phyloP scores from a whole-genome alignment of 2,888 invertebrate species.

The Kryphioiulus occultus region DNA sequence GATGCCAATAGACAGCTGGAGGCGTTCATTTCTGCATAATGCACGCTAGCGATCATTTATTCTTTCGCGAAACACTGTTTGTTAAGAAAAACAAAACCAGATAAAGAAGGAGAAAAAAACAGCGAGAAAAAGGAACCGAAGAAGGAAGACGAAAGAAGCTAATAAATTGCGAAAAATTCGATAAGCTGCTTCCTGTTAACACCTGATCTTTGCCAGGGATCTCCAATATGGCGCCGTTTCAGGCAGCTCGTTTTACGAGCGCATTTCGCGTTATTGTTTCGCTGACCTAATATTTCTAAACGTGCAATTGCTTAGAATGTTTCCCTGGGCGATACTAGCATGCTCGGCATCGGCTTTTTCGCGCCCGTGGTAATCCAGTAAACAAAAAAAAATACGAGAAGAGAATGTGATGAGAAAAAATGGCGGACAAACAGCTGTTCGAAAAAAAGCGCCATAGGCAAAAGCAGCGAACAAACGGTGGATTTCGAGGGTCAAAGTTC shows the following conservation, averaged over 20 bases:
- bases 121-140: background rate
- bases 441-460: too few relatives aligned
- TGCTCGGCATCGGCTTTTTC: background rate
- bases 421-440: too few relatives aligned
- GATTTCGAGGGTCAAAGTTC: too few relatives aligned
- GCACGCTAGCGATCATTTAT: background rate
- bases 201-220: background rate
- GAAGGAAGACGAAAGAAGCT: background rate
- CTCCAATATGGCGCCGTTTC: background rate
- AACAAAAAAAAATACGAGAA: background rate
- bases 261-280: background rate
- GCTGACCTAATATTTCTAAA: background rate
- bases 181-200: background rate
- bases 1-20: background rate
- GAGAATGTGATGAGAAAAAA: background rate
- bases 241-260: background rate
- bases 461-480: too few relatives aligned
- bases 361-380: background rate
- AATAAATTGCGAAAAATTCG: background rate
- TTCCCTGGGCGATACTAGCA: background rate
- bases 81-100: too few relatives aligned
- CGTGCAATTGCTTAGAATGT: background rate
- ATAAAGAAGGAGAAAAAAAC: too few relatives aligned
- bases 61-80: background rate
- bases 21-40: background rate